Evolutionary conservation across 2,113 vertebrate species (phyloP), one percentile per base, ranked within the genome.

Genomic region (Epinephelus lanceolatus): DNA sequence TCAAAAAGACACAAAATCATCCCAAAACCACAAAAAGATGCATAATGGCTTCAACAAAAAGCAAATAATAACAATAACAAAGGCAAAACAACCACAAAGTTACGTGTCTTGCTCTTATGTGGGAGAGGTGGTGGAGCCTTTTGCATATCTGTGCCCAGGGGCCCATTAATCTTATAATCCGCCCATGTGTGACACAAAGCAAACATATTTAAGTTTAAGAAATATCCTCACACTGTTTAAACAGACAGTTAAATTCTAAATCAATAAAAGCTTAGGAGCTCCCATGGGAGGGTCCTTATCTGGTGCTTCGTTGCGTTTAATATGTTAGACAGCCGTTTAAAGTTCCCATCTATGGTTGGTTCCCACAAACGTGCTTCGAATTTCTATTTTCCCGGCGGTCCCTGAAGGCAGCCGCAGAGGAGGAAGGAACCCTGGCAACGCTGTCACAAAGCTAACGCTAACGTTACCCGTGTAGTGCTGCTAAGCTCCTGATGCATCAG

Each of bases 331-430:
- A 21, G 17, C 13, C 1, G 15, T 17, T 40, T 25, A 65, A 67
- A 33, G 59, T 56, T 65, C 60, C 47, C 11, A 18, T 56, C 2
- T 52, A 2, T 13, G 47, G 27, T 71, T 37, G 27, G 33, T 25
- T 57, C 13, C 8, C 13, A 1, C 25, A 33, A 53, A 61, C 12
- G 23, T 45, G 10, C 1, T 42, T 4, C 1, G 19, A 75, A 19
- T 67, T 0, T 0, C 18, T 3, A 33, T 49, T 53, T 83, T 78
- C 69, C 53, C 55, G 63, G 21, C 0, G 33, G 84, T 76, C 65
- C 76, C 0, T 88, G 86, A 93, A 92, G 37, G 89, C 84, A 81
- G 19, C 92, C 4, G 27, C 8, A 10, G 67, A 17, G 68, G 57
- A 76, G 76, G 85, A 87, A 82, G 73, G 80, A 66, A 67, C 65